Evolutionary conservation across 2,888 invertebrate species (phyloP), one percentile per base, ranked within the genome.

Genomic region (Diloba caeruleocephala): DNA sequence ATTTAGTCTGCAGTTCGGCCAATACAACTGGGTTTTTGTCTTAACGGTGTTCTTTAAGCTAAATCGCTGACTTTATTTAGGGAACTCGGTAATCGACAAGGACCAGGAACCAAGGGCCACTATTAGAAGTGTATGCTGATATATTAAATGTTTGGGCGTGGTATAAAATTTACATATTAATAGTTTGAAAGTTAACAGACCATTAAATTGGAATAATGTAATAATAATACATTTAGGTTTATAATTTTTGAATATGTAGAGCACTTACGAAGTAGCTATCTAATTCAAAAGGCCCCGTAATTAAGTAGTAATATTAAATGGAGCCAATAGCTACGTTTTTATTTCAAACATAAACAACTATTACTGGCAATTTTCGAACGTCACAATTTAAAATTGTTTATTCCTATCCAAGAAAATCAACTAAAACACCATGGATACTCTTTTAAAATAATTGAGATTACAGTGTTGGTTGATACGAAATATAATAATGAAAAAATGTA

Each of bases 151-250:
- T 28, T 37, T 44, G 52, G 31, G 31, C 54, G 37, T 51, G 15
- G 44, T 33, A 43, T 7, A 49, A 12, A 41, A 56, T 61, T 70
- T 50, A 53, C 64, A 59, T 56, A 45, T 42, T 49, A 36, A 59
- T 55, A 55, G 38, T 55, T 52, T 36, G 25, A 37, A 36, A 51
- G 41, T 51, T 46, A 39, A 36, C 33, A 34, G 34, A 50, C 33
- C 50, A 38, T 60, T 26, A 60, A 59, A 67, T 55, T 63, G 49
- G 26, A 46, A 36, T 39, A n/a, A 48, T 46, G 28, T 31, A 25
- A 48, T 48, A 19, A 42, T 29, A 33, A 62, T 15, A 31, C 10
- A 43, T 44, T 37, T 13, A 15, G 19, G 31, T 53, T 42, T 38
- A 29, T 28, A 29, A 39, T 21, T 17, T 43, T 31, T n/a, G 21